Evolutionary conservation across 2,888 invertebrate species (phyloP), one percentile per base, ranked within the genome.

Genomic region (Pteria penguin): DNA sequence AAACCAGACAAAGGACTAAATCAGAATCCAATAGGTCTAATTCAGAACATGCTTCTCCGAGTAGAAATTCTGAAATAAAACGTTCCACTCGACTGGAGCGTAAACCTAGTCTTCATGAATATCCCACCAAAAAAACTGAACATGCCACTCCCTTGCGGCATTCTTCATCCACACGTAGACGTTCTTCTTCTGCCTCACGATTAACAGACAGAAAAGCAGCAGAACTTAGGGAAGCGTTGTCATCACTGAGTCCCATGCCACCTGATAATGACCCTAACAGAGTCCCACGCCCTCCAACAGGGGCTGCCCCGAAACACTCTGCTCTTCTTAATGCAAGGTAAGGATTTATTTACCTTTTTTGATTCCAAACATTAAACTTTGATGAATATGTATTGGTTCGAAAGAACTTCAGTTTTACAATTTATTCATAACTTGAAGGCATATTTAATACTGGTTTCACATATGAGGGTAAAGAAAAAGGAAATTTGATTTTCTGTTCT

Each of bases 201-300:
- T 66, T 79, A 8, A 76, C 82, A 26, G 80, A 79, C 22, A 77
- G 77, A 29, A 69, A 82, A 61, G 58, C 72, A n/a, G 77, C 71
- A 29, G 80, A 83, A 27, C 57, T 80, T 18, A 67, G 76, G 1
- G 82, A 84, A 67, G 78, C 79, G 55, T 67, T 82, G 36, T 79
- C 82, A n/a, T 61, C 78, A n/a, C 61, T 82, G 27, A 76, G 76
- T 57, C 83, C 82, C 52, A 83, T 74, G 61, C 84, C 81, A 26
- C 72, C 84, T 18, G 83, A 84, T 33, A 63, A 80, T 54, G 85
- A 85, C 69, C 76, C 80, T 26, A 80, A 83, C 2, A 80, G 78
- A 29, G 74, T 88, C 22, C 89, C 88, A 18, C 85, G 88, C 73
- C 89, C 89, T 24, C 89, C 89, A n/a, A 86, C 87, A 22, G 89